Evolutionary conservation across 2,113 vertebrate genomes (phyloP).

Genomic region (Anoura caudifer): DNA sequence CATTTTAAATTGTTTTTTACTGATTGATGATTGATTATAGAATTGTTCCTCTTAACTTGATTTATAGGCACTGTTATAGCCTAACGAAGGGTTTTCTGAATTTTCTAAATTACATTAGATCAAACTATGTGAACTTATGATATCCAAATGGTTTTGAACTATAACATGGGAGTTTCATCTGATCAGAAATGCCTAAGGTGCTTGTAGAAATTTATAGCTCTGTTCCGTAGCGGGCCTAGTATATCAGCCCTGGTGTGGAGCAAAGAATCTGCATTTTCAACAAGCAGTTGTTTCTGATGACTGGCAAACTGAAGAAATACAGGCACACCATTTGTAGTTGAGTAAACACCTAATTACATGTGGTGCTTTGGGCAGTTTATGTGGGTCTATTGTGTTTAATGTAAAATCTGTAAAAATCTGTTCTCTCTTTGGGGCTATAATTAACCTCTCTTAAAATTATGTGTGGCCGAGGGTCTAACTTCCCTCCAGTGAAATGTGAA

Average conservation of each 20-base stretch:
- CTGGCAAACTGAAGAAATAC: neutral
- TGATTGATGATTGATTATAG: neutral
- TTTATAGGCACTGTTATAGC: neutral
- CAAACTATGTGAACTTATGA: neutral
- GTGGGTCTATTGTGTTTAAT: neutral
- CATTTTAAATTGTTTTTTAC: constrained; percentile 30
- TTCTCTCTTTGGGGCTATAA: neutral
- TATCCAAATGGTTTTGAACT: neutral
- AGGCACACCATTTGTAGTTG: neutral
- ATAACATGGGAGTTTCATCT: neutral
- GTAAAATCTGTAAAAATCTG: neutral
- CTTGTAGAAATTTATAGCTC: neutral
- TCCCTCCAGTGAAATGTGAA: neutral
- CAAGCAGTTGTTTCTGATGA: neutral
- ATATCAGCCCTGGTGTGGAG: neutral
- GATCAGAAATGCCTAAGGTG: neutral
- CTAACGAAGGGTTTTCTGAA: constrained; percentile 4
- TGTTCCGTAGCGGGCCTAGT: neutral
- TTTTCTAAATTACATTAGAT: neutral
- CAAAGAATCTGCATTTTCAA: constrained; percentile 13
- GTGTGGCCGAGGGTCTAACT: neutral
- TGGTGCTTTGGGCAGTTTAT: neutral
- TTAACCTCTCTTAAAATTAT: neutral
- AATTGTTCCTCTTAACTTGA: neutral
- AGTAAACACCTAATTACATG: neutral